Evolutionary conservation across 2,797 vertebrate genomes (phyloP), one percentile per base, ranked within the genome.

Genomic region (Anguilla anguilla): DNA sequence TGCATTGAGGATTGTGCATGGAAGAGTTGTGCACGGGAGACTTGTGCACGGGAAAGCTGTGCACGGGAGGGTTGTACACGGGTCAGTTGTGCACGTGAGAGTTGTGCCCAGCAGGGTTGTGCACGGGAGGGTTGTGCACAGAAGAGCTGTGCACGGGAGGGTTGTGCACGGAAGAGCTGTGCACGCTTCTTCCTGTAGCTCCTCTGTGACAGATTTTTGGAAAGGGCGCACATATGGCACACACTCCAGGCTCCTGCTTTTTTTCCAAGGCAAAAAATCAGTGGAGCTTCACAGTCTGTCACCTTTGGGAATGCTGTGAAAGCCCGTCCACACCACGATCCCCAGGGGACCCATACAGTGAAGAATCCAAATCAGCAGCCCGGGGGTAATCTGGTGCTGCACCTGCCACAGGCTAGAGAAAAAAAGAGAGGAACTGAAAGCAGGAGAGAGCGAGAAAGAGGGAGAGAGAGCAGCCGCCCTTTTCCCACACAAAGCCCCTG

Each of bases 191-290:
- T n/a, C 79, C 79, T 49, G 79, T 51, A 84, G n/a, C 51, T 84
- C 53, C 53, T 57, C n/a, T 3, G 83, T 31, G 49, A 57, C 83
- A 59, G 83, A 55, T 84, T 84, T 55, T 64, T 61, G 84, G 35
- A 59, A 85, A 64, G 61, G 57, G 84, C 22, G 13, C 43, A 39
- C 84, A 85, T 85, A 85, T 85, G 84, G 57, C 61, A 46, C 57
- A n/a, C 84, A 1, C 84, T 67, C 84, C 57, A 49, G 84, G 84
- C n/a, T 67, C 84, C 57, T 11, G 57, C 35, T 67, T 64, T 57
- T 67, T 84, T 64, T 61, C 59, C 17, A 43, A 19, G 17, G 22
- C 59, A 25, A 35, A 85, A 25, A 67, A 85, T 39, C 84, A 19
- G 55, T 57, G 10, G 17, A 15, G 46, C 59, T 43, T 35, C 39